phyloP scores from a whole-genome alignment of 2,888 invertebrate genomes.

The Leptinotarsa tumamoca region DNA sequence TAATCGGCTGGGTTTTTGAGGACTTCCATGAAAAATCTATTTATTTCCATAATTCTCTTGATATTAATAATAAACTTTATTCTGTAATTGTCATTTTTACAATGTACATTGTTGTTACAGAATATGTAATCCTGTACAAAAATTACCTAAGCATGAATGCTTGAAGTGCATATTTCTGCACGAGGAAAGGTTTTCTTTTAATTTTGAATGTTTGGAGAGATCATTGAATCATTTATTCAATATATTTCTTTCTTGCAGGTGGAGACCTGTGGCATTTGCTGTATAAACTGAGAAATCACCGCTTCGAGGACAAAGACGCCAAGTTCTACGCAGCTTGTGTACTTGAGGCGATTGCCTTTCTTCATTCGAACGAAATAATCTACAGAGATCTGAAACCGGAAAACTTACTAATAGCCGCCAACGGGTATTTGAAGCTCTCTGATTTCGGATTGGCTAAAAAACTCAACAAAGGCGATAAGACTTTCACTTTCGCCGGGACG shows the following conservation, averaged over 20 bases:
- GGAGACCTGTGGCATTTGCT: conserved; percentile 96
- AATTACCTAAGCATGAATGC: too few relatives aligned
- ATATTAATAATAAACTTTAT: too few relatives aligned
- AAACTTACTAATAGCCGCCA: conserved; percentile 85
- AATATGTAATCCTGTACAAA: too few relatives aligned
- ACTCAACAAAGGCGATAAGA: conserved; percentile 77
- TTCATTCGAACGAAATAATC: conserved; percentile 86
- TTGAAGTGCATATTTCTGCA: too few relatives aligned
- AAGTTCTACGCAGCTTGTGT: conserved; percentile 90
- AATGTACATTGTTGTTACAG: too few relatives aligned
- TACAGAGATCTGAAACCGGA: conserved; percentile 92
- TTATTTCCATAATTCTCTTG: too few relatives aligned
- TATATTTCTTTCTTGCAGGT: conserved; percentile 59
- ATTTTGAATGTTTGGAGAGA: too few relatives aligned
- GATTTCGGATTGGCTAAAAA: conserved; percentile 96
- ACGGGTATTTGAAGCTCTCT: conserved; percentile 90
- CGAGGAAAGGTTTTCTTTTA: too few relatives aligned
- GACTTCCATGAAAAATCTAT: too few relatives aligned
- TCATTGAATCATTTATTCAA: neutral
- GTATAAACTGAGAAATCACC: conserved; percentile 77
- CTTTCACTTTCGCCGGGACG: conserved; percentile 95
- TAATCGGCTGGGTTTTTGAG: too few relatives aligned
- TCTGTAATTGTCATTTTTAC: too few relatives aligned
- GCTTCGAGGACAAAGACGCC: conserved; percentile 77
- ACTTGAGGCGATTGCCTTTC: conserved; percentile 88